Base-by-base conservation (phyloP, 2,797 vertebrate species). In the Phrynocephalus guinanensis region DNA sequence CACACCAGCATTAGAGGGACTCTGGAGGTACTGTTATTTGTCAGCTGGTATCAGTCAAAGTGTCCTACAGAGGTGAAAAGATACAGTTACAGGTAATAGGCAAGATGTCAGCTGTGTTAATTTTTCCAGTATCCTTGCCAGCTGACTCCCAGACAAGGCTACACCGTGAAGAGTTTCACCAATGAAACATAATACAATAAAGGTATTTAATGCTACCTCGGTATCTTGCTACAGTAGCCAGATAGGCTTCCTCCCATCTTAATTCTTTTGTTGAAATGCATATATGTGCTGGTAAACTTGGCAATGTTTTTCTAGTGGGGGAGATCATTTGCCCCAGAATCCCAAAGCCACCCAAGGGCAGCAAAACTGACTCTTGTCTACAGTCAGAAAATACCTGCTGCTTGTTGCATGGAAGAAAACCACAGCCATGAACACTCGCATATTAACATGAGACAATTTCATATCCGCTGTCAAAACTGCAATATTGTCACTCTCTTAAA, bases 131-230 rank as follows among this genome's bases (percentile, higher is more conserved):
- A 91, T 89, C 91, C 87, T 93, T 95, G 93, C 88, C 91, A 93
- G 91, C 90, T 95, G 93, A 95, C 93, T 94, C 92, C 93, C 89
- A 93, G 89, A 89, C 93, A 90, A 92, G 93, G 91, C 93, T 93
- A 95, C 95, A 90, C 56, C 38, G 91, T 38, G 60, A 95, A 91
- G 82, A 88, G 86, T 94, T 95, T 95, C 85, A 1, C 88, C 71
- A 89, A 92, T 92, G 93, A 94, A 94, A 93, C 91, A 87, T 77
- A 91, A 93, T 85, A 91, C 0, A 0, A 91, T 91, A 92, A 84
- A 92, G 73, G 93, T 90, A 90, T 67, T 92, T 66, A 88, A 83
- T 80, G 72, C 83, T 85, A 86, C 11, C 18, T 89, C 3, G 0
- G 84, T 82, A 90, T 77, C 87, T 91, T 83, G 83, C 93, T 91